Base-by-base conservation (phyloP, 2,797 vertebrate genomes). In the Chanos chanos region DNA sequence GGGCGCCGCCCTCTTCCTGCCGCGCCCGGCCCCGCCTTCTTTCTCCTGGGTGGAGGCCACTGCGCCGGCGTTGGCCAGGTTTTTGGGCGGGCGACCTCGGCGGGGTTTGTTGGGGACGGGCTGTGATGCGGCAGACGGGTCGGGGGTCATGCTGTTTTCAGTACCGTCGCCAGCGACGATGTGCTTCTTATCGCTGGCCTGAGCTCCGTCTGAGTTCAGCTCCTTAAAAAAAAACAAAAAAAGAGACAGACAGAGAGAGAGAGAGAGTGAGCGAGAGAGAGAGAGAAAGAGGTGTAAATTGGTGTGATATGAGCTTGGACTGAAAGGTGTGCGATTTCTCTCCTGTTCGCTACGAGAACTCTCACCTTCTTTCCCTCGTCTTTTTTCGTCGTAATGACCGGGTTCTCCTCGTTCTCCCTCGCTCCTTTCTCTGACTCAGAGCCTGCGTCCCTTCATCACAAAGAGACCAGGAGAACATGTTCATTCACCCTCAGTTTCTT, bases 391-490 rank as follows among this genome's bases (percentile, higher is more conserved):
- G 95, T 92, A 75, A 93, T 93, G 53, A 94, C 88, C 0, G 96
- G 95, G 75, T 98, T 96, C 86, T 98, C 97, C 27, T 97, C 95
- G 69, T 99, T 99, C 85, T 98, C 97, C 75, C 94, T 93, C 24
- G 93, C 91, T 60, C 86, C 91, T 0, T 89, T 92, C 83, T 94
- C 94, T 28, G 91, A 80, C 68, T 96, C 93, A 1, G 91, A 90
- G 76, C 80, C 88, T 62, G 85, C 80, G 40, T 92, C 94, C 87
- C 93, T 98, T 59, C 8, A 40, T 61, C 31, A 71, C 3, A 54
- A 0, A 16, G 34, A 54, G 41, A 40, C 2, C 28, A 22, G 5
- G 15, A 7, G n/a, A 25, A 5, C 3, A 19, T 43, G n/a, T 25
- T 53, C 9, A 16, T 1, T 10, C n/a, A n/a, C n/a, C n/a, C n/a